phyloP scores from a whole-genome alignment of 2,797 vertebrate species.

The Sylvilagus floridanus region DNA sequence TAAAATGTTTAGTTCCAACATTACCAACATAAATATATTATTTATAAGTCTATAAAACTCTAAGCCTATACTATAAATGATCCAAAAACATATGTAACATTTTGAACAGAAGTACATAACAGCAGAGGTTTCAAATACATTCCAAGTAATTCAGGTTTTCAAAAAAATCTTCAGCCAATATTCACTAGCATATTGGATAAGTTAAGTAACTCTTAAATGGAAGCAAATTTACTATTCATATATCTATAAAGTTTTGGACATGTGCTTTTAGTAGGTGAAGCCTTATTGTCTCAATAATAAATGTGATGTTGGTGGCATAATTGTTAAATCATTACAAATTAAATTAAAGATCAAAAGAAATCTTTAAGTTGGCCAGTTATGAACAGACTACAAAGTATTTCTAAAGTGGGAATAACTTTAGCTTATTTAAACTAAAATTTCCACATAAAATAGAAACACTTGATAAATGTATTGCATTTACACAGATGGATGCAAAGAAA shows the following conservation, averaged over 20 bases:
- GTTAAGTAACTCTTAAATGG: slow-evolving; percentile 19
- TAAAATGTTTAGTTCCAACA: slow-evolving; percentile 60
- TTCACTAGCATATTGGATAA: slow-evolving; percentile 53
- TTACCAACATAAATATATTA: slow-evolving; percentile 38
- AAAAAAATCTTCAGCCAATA: slow-evolving; percentile 54
- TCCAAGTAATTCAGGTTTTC: slow-evolving; percentile 63
- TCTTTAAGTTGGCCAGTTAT: slow-evolving; percentile 51
- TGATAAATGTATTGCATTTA: neutral
- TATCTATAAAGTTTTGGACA: slow-evolving; percentile 45
- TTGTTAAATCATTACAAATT: slow-evolving; percentile 41
- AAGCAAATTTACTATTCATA: slow-evolving; percentile 35
- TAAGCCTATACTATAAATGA: neutral
- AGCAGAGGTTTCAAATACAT: slow-evolving; percentile 56
- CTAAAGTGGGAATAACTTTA: neutral
- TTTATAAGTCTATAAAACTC: slow-evolving; percentile 21
- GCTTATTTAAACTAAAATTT: slow-evolving; percentile 42
- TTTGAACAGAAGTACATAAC: slow-evolving; percentile 53
- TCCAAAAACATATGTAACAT: slow-evolving; percentile 34
- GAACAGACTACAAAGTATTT: slow-evolving; percentile 18
- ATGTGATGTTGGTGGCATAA: neutral
- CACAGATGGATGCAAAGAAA: neutral
- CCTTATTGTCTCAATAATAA: slow-evolving; percentile 56
- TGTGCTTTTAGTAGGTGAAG: slow-evolving; percentile 28
- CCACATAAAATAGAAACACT: slow-evolving; percentile 2
- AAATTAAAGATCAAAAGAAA: neutral